These are phyloP conservation scores for Cyclargus thomasi DNA, from an alignment of 1,140 invertebrate species.

Conservation along the genomic window DNA sequence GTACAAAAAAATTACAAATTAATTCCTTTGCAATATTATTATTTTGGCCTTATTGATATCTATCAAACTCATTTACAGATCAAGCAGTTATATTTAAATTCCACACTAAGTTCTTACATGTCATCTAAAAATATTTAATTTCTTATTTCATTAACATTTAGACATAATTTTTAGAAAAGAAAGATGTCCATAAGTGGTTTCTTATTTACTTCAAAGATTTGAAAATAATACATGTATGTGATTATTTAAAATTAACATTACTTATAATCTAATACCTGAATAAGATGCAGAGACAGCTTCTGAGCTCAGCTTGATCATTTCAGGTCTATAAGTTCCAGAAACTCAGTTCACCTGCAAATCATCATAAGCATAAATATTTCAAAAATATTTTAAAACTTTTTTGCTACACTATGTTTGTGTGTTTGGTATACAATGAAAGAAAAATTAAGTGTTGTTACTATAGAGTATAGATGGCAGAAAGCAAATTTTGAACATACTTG, in stretches of 20 bases:
- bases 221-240: conserved; percentile 56
- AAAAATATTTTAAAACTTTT: no score
- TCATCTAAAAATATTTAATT: background rate
- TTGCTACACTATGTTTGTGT: no score
- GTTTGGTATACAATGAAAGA: no score
- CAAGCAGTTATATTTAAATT: background rate
- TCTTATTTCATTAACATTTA: background rate
- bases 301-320: background rate
- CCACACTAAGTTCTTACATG: background rate
- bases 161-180: background rate
- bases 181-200: background rate
- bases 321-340: background rate
- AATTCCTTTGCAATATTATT: no score
- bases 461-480: no score
- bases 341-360: background rate
- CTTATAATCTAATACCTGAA: conserved; percentile 59
- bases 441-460: no score
- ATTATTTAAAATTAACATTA: conserved; percentile 40
- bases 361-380: background rate
- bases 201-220: background rate
- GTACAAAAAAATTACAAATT: no score
- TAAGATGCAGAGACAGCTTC: background rate
- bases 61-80: no score
- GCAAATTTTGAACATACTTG: no score
- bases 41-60: no score